Evolutionary conservation across 1,140 invertebrate species (phyloP).

Genomic region (Neoseiulus cucumeris): DNA sequence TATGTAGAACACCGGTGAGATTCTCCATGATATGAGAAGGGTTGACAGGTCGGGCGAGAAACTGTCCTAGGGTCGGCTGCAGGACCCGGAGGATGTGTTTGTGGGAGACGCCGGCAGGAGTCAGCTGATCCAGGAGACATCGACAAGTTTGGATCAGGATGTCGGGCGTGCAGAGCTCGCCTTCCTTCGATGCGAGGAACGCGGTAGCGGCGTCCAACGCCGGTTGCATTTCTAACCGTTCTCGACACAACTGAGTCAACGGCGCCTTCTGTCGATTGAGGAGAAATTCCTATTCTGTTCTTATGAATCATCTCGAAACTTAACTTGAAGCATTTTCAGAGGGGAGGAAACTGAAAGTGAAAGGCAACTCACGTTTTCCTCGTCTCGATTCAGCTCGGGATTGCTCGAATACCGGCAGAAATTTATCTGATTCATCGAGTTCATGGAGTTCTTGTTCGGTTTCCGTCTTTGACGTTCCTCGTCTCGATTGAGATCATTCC

Average conservation of each 20-base stretch:
- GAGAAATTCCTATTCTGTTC: too few relatives aligned
- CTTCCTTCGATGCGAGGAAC: background rate
- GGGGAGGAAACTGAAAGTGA: background rate
- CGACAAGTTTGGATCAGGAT: background rate
- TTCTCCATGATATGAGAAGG: background rate
- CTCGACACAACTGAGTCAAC: background rate
- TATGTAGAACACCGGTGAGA: background rate
- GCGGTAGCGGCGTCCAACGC: slow-evolving; percentile 1
- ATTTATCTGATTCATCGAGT: background rate
- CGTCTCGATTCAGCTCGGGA: background rate
- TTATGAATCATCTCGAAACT: too few relatives aligned
- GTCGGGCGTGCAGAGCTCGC: background rate
- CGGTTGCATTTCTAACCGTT: background rate
- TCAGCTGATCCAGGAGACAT: slow-evolving; percentile 6
- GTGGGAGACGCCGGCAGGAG: background rate
- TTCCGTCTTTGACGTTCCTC: background rate
- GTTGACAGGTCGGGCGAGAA: background rate
- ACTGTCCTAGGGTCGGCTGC: background rate
- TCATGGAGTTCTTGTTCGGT: slow-evolving; percentile 5
- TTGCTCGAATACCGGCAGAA: slow-evolving; percentile 8
- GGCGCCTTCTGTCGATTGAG: background rate
- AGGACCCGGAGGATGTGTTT: background rate
- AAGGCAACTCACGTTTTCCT: background rate
- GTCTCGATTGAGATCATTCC: background rate
- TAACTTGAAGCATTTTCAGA: background rate